Evolutionary conservation across 2,797 vertebrate species (phyloP).

Genomic region (Sebastes wilsoni): DNA sequence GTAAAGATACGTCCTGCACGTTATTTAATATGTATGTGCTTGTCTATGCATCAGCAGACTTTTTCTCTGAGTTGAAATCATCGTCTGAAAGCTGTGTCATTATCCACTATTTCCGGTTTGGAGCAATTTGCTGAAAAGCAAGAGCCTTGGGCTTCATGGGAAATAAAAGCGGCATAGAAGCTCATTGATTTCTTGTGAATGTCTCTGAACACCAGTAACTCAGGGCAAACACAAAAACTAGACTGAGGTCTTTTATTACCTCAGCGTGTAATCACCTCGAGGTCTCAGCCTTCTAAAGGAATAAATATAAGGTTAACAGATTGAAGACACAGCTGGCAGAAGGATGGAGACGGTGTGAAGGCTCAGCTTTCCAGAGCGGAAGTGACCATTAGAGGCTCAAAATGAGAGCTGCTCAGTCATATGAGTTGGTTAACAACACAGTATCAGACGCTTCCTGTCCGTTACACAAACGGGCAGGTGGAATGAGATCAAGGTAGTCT

Average conservation of each 20-base stretch:
- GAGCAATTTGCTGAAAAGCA: neutral
- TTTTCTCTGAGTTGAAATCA: neutral
- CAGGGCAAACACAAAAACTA: neutral
- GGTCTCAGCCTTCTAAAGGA: neutral
- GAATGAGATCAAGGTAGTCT: slow-evolving; percentile 28
- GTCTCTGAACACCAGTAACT: neutral
- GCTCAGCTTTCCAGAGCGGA: slow-evolving; percentile 15
- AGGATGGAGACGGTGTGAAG: neutral
- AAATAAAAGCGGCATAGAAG: slow-evolving; percentile 15
- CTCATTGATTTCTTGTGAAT: slow-evolving; percentile 11
- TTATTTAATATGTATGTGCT: neutral
- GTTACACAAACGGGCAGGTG: slow-evolving; percentile 19
- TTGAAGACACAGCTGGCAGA: neutral
- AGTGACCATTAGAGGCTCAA: slow-evolving; percentile 22
- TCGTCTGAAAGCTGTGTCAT: neutral
- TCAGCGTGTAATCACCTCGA: neutral
- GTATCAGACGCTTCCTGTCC: slow-evolving; percentile 32
- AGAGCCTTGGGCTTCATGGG: neutral
- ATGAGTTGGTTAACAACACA: neutral
- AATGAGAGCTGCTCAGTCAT: slow-evolving; percentile 3
- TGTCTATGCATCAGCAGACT: neutral
- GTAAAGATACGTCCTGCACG: neutral
- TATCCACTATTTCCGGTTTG: neutral
- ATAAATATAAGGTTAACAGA: slow-evolving; percentile 10
- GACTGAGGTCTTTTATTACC: neutral